A percentile compares a stretch with the other conserved stretches of the same genome.
These are phyloP conservation scores for Zosterops borbonicus DNA, from an alignment of 2,113 vertebrate genomes.

Conservation along the genomic window DNA sequence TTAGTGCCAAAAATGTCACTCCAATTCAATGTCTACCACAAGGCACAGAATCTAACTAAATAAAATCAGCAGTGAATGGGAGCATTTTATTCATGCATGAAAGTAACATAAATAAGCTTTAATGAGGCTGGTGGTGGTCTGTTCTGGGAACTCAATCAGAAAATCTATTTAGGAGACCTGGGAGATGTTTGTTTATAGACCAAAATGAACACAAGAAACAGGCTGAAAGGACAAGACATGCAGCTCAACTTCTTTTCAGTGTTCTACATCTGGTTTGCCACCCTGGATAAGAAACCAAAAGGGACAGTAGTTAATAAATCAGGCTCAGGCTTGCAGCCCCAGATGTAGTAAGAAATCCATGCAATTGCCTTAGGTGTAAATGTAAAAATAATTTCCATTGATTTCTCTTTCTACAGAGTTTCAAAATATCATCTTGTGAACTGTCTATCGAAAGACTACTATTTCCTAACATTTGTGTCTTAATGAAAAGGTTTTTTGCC, in stretches of 20 bases:
- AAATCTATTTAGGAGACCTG: slow-evolving; percentile 43
- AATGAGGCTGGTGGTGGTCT: slow-evolving; percentile 49
- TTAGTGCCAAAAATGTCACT: slow-evolving; percentile 2
- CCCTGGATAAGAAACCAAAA: not conserved
- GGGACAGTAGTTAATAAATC: slow-evolving; percentile 17
- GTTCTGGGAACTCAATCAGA: slow-evolving; percentile 16
- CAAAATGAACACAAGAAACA: slow-evolving; percentile 12
- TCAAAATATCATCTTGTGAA: not conserved
- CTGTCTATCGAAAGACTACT: not conserved
- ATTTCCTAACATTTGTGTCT: not conserved
- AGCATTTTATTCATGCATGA: slow-evolving; percentile 47
- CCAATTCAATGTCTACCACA: not conserved
- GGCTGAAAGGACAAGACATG: not conserved
- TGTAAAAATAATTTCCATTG: not conserved
- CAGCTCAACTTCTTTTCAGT: not conserved
- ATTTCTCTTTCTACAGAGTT: not conserved
- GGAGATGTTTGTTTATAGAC: slow-evolving; percentile 44
- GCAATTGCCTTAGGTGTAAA: not conserved
- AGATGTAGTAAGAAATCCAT: slow-evolving; percentile 12
- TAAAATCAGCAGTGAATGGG: slow-evolving; percentile 37
- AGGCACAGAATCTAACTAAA: slow-evolving; percentile 36
- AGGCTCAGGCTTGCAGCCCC: not conserved
- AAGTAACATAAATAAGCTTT: slow-evolving; percentile 56
- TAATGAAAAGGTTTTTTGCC: not conserved
- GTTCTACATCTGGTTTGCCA: not conserved